phyloP scores from a whole-genome alignment of 2,888 invertebrate species.

The Antitype chi region DNA sequence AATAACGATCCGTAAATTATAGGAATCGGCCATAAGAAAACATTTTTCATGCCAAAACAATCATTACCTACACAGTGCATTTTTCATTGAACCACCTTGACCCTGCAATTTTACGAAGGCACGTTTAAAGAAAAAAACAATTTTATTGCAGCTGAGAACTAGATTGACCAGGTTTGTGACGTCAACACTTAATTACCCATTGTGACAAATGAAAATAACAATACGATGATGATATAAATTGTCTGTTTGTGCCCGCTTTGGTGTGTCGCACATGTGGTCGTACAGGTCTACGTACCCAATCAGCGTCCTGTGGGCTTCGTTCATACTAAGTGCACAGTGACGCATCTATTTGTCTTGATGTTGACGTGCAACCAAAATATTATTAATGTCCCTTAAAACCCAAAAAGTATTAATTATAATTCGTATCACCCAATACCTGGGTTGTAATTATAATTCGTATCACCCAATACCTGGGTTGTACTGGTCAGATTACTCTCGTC shows the following conservation, averaged over 20 bases:
- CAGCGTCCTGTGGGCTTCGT: not conserved
- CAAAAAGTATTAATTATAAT: not conserved
- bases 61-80: not conserved
- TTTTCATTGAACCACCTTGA: slow-evolving; percentile 1
- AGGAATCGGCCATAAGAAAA: not conserved
- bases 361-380: not conserved
- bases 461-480: too few relatives aligned
- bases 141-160: slow-evolving; percentile 19
- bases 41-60: not conserved
- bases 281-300: not conserved
- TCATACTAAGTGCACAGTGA: not conserved
- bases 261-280: not conserved
- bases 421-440: not conserved
- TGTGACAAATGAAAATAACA: slow-evolving; percentile 65
- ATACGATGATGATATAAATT: slow-evolving; percentile 12
- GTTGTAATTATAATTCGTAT: not conserved
- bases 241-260: slow-evolving; percentile 4
- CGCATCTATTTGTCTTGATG: not conserved
- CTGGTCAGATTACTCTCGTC: too few relatives aligned
- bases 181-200: slow-evolving; percentile 75
- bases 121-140: slow-evolving; percentile 27
- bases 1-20: too few relatives aligned
- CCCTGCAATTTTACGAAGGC: not conserved
- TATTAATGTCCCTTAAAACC: not conserved
- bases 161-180: slow-evolving; percentile 60